Evolutionary conservation across 2,797 vertebrate species (phyloP).

Genomic region (Diplodus sargus): DNA sequence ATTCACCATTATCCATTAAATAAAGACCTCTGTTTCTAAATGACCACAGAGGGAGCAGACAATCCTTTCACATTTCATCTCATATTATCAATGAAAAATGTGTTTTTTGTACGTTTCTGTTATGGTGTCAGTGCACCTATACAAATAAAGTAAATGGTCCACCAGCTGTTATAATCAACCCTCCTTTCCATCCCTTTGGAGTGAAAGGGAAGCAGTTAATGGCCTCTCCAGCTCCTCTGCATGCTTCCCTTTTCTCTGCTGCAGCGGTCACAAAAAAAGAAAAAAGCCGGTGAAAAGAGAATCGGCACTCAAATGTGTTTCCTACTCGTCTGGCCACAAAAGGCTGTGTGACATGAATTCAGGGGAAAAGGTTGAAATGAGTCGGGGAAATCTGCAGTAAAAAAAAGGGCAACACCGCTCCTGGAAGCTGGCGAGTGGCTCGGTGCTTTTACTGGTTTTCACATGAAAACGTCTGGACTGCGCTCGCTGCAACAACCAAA

Average conservation of each 20-base stretch:
- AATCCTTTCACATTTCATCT: not conserved
- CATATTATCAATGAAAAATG: not conserved
- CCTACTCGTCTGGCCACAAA: conserved; percentile 35
- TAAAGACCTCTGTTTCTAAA: conserved; percentile 5
- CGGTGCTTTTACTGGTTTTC: conserved; percentile 6
- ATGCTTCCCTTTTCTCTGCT: conserved; percentile 22
- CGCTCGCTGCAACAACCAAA: not conserved
- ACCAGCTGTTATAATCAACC: conserved; percentile 23
- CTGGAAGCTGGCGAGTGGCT: too few relatives aligned
- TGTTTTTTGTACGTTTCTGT: conserved; percentile 4
- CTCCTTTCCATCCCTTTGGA: conserved; percentile 21
- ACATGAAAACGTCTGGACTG: conserved; percentile 3
- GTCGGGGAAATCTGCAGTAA: not conserved
- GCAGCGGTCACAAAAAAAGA: conserved; percentile 31
- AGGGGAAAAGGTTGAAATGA: conserved; percentile 32
- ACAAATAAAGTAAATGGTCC: conserved; percentile 24
- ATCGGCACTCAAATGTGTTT: conserved; percentile 22
- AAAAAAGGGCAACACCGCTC: not conserved
- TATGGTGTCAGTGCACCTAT: conserved; percentile 30
- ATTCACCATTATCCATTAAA: conserved; percentile 14
- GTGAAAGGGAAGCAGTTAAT: conserved; percentile 52
- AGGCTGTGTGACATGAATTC: not conserved
- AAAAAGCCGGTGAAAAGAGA: conserved; percentile 14
- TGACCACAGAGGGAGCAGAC: not conserved
- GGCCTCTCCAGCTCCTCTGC: conserved; percentile 37